These are phyloP conservation scores for Carcharodon carcharias DNA, from an alignment of 2,797 vertebrate species.

Conservation along the genomic window DNA sequence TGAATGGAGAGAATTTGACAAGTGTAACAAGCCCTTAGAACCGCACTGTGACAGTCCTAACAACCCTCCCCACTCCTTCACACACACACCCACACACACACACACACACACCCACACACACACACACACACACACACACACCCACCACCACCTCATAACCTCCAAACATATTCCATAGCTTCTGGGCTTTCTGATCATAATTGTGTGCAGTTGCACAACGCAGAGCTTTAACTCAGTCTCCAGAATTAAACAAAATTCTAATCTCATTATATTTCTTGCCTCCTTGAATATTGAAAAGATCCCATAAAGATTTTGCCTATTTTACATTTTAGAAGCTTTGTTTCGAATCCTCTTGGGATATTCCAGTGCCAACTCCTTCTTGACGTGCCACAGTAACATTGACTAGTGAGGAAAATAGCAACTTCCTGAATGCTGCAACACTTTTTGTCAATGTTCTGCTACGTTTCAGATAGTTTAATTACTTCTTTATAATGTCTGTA, in stretches of 20 bases:
- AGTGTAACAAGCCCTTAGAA: background rate
- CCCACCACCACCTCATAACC: too few species aligned
- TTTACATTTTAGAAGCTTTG: background rate
- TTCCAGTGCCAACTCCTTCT: too few species aligned
- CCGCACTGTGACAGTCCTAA: background rate
- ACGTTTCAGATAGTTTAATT: background rate
- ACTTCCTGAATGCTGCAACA: background rate
- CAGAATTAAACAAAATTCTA: background rate
- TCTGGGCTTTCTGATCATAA: background rate
- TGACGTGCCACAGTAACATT: background rate
- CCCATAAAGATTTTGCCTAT: background rate
- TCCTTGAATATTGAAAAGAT: background rate
- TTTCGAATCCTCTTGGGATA: background rate
- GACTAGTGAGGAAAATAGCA: background rate
- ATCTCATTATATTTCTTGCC: background rate
- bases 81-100: too few species aligned
- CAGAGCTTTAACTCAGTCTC: background rate
- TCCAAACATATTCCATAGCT: background rate
- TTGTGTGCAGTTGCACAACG: too few species aligned
- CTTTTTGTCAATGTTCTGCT: constrained; percentile 3
- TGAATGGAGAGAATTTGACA: background rate
- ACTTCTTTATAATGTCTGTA: background rate
- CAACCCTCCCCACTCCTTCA: too few species aligned
- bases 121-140: too few species aligned
- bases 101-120: too few species aligned